Evolutionary conservation across 2,797 vertebrate genomes (phyloP), one percentile per base, ranked within the genome.

Genomic region (Lepus townsendii): DNA sequence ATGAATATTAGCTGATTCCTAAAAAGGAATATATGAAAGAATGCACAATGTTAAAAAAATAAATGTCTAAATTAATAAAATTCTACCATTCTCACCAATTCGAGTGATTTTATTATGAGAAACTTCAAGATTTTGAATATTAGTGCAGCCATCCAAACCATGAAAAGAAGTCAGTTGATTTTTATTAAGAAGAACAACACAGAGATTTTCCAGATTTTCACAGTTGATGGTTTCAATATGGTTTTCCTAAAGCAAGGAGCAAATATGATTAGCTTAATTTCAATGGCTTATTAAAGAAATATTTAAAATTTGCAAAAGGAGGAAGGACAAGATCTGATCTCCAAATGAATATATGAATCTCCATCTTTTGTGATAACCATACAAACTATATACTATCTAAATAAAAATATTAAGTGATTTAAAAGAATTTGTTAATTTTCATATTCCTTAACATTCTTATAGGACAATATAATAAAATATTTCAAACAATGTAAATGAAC

Each of bases 41-140:
- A 91, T 73, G 83, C 24, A 86, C 2, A 85, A 88, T 62, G 5
- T 19, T 38, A 47, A n/a, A 17, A 68, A 95, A 94, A 88, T 86
- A 20, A 73, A 95, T 90, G 11, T 52, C 75, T 92, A 83, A 32
- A 97, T 47, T 9, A 95, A 87, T 91, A 2, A 89, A 95, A 95
- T 79, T 85, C 17, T 38, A 27, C 47, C 90, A 69, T 91, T 95
- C 99, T 99, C 98, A 99, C 99, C 99, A 75, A 99, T 98, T 96
- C 99, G 98, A 52, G 98, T 99, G 97, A 99, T 99, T 97, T 96
- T 98, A 96, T 99, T 99, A 97, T 99, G 97, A 2, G 99, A 99
- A 76, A 99, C 97, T 95, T 99, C 99, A 82, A 99, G 98, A 91
- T 98, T 97, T 16, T 97, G 97, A 82, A 99, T 96, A 97, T 98